phyloP scores from a whole-genome alignment of 2,113 vertebrate genomes.

The Mormyrus iriodes region DNA sequence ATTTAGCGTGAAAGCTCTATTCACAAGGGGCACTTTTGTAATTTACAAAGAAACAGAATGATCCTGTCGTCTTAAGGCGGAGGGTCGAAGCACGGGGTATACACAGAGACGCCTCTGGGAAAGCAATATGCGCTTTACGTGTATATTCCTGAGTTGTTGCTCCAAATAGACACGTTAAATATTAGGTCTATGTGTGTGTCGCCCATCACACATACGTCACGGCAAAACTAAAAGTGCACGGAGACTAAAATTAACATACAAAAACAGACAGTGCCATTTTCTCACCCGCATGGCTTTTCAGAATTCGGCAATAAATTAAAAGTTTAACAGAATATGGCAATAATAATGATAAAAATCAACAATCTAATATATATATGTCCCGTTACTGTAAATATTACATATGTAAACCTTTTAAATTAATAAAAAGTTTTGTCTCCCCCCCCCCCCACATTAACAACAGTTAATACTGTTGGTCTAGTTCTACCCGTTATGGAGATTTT shows the following conservation, averaged over 20 bases:
- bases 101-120: background rate
- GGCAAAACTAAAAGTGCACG: slow-evolving; percentile 22
- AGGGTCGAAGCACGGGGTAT: background rate
- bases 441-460: background rate
- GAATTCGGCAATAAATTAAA: slow-evolving; percentile 18
- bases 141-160: slow-evolving; percentile 20
- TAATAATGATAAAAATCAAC: slow-evolving; percentile 5
- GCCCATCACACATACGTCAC: background rate
- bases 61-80: background rate
- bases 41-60: background rate
- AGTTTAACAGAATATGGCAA: slow-evolving; percentile 12
- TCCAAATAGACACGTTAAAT: slow-evolving; percentile 16
- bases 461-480: slow-evolving; percentile 9
- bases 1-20: background rate
- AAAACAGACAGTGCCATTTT: slow-evolving; percentile 5
- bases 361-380: slow-evolving; percentile 5
- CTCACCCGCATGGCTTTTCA: background rate
- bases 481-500: background rate
- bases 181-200: background rate
- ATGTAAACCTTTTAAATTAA: slow-evolving; percentile 19
- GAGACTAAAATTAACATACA: slow-evolving; percentile 14
- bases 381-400: slow-evolving; percentile 19
- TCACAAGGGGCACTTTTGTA: background rate
- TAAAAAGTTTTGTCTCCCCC: background rate
- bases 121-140: background rate